Evolutionary conservation across 2,113 vertebrate species (phyloP), one percentile per base, ranked within the genome.

Genomic region (Haliaeetus leucogaster): DNA sequence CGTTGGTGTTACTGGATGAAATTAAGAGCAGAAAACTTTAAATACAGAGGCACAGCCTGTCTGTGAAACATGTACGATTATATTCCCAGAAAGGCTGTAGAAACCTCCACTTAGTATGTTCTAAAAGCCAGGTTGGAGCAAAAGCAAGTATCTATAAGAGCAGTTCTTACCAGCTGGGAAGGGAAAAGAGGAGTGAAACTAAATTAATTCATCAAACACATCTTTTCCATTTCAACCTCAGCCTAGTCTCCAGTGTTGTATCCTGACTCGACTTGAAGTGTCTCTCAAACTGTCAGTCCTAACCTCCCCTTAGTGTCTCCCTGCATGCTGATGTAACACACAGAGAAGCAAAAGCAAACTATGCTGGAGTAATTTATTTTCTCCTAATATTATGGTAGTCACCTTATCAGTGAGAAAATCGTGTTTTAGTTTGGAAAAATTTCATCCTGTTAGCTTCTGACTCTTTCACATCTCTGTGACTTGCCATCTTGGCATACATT

Each of bases 11-110:
- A 48, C 12, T 47, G 17, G 27, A 36, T 70, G 27, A 91, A 91
- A 77, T 90, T 53, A 62, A 86, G 42, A 86, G 26, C 32, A 77
- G n/a, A 82, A 91, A 66, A 26, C 34, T 83, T 70, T 36, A 78
- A 93, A 62, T 9, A 30, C 6, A 14, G 21, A 80, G 29, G 43
- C 45, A 71, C 58, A 76, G 12, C 11, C 38, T 92, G 40, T 45
- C 78, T 6, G 3, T 78, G 63, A 73, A 77, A 89, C 34, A 19
- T 15, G 7, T 50, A 8, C 0, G 0, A 16, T 56, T 21, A 2
- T 42, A 34, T 50, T 70, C 45, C 42, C 86, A 59, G 85, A 45
- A 87, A 58, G 80, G 42, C 50, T 71, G 40, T 73, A 58, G 77
- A 86, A 83, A 58, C 40, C n/a, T 83, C 34, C 59, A 3, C 26